Conservation (phyloP, 2,113 vertebrate genomes). For the Protobothrops flavoviridis region DNA sequence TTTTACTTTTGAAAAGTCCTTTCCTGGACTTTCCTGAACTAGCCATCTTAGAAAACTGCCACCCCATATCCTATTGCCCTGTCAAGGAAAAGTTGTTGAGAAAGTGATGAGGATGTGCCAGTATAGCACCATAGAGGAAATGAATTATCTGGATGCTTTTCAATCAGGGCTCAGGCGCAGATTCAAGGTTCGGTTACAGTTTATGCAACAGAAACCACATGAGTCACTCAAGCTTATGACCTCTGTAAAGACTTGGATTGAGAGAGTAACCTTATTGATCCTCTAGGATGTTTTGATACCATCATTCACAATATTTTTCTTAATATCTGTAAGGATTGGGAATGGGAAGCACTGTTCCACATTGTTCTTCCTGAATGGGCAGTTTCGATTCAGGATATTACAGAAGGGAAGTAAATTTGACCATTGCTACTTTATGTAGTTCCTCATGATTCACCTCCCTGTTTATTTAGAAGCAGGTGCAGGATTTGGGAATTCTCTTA, state of each 20-base stretch:
- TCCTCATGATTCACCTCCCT: not conserved
- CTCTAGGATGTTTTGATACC: not conserved
- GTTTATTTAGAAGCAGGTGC: not conserved
- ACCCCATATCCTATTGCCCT: not conserved
- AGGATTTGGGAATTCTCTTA: not conserved
- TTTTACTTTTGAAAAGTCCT: not conserved
- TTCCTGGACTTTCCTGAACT: not conserved
- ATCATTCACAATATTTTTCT: not conserved
- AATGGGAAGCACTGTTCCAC: not conserved
- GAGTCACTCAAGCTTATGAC: not conserved
- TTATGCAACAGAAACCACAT: not conserved
- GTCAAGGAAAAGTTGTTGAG: not conserved
- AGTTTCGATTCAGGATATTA: not conserved
- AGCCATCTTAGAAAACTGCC: not conserved
- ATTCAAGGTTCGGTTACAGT: not conserved
- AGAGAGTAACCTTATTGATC: not conserved
- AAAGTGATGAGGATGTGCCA: not conserved
- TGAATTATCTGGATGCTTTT: not conserved
- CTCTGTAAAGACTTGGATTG: not conserved
- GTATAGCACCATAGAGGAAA: not conserved
- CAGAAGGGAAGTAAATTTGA: not conserved
- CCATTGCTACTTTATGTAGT: not conserved
- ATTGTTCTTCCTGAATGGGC: not conserved
- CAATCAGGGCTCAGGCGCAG: not conserved
- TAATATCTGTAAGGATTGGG: not conserved